Base-by-base conservation (phyloP, 2,113 vertebrate species). In the Pangasianodon gigas region DNA sequence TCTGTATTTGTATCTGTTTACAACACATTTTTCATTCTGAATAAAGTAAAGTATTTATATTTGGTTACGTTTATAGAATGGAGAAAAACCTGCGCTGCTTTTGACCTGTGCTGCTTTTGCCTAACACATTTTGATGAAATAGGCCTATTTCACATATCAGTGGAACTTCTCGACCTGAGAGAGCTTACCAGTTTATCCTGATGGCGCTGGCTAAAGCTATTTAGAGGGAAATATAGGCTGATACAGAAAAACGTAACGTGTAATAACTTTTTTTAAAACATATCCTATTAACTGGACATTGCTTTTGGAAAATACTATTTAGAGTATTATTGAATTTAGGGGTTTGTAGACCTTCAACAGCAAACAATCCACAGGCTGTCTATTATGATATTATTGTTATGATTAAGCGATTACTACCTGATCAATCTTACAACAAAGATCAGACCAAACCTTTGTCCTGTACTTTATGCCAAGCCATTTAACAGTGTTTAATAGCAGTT, bases 361-460 rank as follows among this genome's bases (percentile, higher is more conserved):
- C 51, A 71, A 60, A 74, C 62, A 71, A 52, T 62, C 56, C 71
- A 77, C 18, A 77, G 26, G 84, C 48, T 62, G 56, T 54, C 60
- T 86, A 60, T 67, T 58, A 85, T 7, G 52, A 81, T 51, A 86
- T 65, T 67, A 81, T 67, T 85, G 56, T 67, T 89, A 80, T 81
- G 58, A 89, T 86, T 54, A 29, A 89, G 11, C 24, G 44, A 77
- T 79, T 89, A 85, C 32, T 67, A 67, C 60, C 51, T 75, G 82
- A 75, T 89, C 88, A 84, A 54, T 80, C 44, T 86, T 82, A n/a
- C 48, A 65, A 86, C 74, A 81, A 86, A 89, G 71, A 89, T 86
- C 58, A 86, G 58, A 75, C 58, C 84, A 65, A 65, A 81, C 77
- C 60, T 56, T 81, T 87, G 84, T 90, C 29, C 26, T 82, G 67